Base-by-base conservation (phyloP, 2,113 vertebrate species). In the Neodon shergylaensis region DNA sequence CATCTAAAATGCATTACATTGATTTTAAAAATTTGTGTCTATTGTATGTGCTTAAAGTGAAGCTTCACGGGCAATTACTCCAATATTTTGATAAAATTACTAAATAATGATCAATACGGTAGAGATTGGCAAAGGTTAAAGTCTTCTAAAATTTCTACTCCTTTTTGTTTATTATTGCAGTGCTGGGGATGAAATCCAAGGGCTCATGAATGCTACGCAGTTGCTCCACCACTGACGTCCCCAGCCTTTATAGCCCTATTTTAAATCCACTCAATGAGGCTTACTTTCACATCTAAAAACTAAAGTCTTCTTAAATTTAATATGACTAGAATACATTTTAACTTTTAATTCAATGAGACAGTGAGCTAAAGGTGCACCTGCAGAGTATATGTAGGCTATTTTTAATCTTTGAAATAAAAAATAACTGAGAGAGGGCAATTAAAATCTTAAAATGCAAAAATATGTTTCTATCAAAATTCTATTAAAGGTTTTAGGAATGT, bases 281-380 rank as follows among this genome's bases (percentile, higher is more conserved):
- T 96, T 66, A 61, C 11, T 79, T 94, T 68, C 61, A 83, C 9
- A 39, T 68, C 52, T 77, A 65, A 83, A 84, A 90, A 92, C 39
- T n/a, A n/a, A 49, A 94, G 13, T 49, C 70, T 63, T 93, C 39
- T 79, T 68, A 70, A 21, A 2, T 14, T 77, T 85, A 82, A 24
- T 73, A 54, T 16, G 2, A 89, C 44, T 70, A 79, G 83, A 36
- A 52, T 42, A 83, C 28, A 90, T 61, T 88, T 26, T 70, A 91
- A 33, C 26, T 93, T 94, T 84, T 89, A 93, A 94, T 94, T 58
- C 94, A 73, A 68, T 63, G 10, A 91, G 94, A 92, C 70, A 93
- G 39, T 90, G 77, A 88, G 22, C 70, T 70, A 87, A 63, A 47
- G 44, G 28, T 36, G 44, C 3, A 36, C 1, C 17, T 49, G n/a